Evolutionary conservation across 1,140 invertebrate species (phyloP).

Genomic region (Pteromalus puparum): DNA sequence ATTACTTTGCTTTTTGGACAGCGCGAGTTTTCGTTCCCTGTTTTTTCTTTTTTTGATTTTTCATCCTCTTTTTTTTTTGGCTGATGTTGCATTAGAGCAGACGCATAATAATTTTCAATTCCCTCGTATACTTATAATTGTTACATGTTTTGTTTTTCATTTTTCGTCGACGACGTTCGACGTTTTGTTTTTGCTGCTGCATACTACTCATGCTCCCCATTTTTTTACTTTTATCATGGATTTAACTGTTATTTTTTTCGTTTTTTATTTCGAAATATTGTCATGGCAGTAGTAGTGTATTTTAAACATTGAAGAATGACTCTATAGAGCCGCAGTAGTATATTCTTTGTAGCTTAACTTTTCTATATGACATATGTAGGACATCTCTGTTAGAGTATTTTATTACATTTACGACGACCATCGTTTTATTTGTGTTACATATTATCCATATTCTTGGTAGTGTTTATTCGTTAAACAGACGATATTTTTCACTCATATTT

Average conservation of each 20-base stretch:
- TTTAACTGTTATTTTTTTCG: not conserved
- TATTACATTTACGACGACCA: not conserved
- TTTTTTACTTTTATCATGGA: not conserved
- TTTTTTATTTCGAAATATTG: not conserved
- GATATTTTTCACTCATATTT: conserved; percentile 6
- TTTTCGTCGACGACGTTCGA: not conserved
- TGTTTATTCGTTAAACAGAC: not conserved
- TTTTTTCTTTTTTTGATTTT: conserved; percentile 36
- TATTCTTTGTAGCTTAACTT: conserved; percentile 23
- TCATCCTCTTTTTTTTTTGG: not conserved
- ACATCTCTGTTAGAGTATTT: not conserved
- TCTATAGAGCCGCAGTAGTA: conserved; percentile 27
- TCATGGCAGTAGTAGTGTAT: conserved; percentile 30
- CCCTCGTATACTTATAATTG: not conserved
- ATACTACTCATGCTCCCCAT: not conserved
- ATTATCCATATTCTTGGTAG: not conserved
- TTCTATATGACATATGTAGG: conserved; percentile 3
- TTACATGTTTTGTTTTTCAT: not conserved
- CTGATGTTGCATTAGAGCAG: not conserved
- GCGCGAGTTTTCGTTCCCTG: conserved; percentile 16
- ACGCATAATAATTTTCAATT: not conserved
- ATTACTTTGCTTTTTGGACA: conserved; percentile 50
- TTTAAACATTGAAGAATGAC: conserved; percentile 15
- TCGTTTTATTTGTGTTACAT: conserved; percentile 16
- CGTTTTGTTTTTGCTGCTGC: conserved; percentile 16